A percentile compares a stretch with the other conserved stretches of the same genome.
These are phyloP conservation scores for Smittia aterrima DNA, from an alignment of 2,888 invertebrate genomes.

Conservation along the genomic window DNA sequence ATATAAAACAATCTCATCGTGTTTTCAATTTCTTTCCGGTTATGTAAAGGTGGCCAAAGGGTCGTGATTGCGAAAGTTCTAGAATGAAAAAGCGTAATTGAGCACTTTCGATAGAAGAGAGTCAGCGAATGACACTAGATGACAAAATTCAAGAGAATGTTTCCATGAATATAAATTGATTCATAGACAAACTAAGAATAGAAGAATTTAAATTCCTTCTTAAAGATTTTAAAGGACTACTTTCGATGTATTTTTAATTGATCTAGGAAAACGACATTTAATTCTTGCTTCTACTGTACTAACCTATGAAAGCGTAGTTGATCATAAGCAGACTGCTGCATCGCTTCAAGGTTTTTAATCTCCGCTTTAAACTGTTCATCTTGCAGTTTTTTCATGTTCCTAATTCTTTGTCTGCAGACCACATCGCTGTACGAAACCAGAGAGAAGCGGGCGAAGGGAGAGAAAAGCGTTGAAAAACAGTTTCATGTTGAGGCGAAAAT, in stretches of 20 bases:
- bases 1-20: conserved; percentile 15
- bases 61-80: conserved; percentile 31
- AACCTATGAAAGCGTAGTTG: conserved; percentile 54
- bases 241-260: not conserved
- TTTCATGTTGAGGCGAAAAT: not conserved
- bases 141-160: not conserved
- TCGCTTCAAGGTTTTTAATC: conserved; percentile 52
- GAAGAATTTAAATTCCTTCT: no score
- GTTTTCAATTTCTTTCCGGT: conserved; percentile 25
- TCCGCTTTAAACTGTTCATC: conserved; percentile 53
- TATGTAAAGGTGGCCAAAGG: conserved; percentile 28
- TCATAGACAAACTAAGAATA: not conserved
- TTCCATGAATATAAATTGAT: conserved; percentile 1
- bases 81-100: not conserved
- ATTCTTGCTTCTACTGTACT: conserved; percentile 27
- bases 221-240: not conserved
- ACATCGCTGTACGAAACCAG: conserved; percentile 26
- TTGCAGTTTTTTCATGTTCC: conserved; percentile 45
- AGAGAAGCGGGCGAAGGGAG: not conserved
- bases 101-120: not conserved
- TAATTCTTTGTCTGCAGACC: conserved; percentile 42
- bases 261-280: not conserved
- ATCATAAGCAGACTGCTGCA: conserved; percentile 53
- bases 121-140: not conserved
- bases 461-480: not conserved